Evolutionary conservation across 2,888 invertebrate species (phyloP).

Genomic region (Papilio gigon): DNA sequence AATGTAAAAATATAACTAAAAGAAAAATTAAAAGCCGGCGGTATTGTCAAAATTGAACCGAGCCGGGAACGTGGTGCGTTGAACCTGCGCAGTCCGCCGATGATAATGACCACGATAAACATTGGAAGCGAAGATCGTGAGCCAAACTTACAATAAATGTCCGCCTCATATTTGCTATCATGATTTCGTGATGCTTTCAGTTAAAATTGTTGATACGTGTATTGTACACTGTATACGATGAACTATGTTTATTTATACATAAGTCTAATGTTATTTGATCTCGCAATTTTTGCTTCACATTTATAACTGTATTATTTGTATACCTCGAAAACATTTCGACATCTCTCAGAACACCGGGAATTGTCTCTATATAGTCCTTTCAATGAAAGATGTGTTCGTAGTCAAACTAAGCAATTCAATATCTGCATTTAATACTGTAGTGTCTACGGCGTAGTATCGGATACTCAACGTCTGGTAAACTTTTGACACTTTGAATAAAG

Average conservation of each 20-base stretch:
- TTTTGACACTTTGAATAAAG: no score
- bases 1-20: background rate
- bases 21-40: constrained; percentile 14
- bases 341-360: background rate
- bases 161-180: constrained; percentile 69
- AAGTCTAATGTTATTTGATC: constrained; percentile 28
- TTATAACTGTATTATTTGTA: constrained; percentile 12
- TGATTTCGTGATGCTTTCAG: constrained; percentile 66
- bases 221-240: constrained; percentile 26
- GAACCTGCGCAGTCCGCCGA: constrained; percentile 65
- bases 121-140: constrained; percentile 71
- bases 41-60: constrained; percentile 37
- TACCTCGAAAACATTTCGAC: background rate
- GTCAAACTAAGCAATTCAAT: no score
- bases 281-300: constrained; percentile 8
- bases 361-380: no score
- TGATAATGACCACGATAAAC: constrained; percentile 74
- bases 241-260: constrained; percentile 10
- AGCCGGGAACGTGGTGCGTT: constrained; percentile 62
- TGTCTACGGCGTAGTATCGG: no score
- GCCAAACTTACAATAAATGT: constrained; percentile 73
- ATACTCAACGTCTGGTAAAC: no score
- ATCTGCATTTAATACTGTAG: no score
- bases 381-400: no score
- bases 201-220: constrained; percentile 52